Conservation (phyloP, 2,797 vertebrate species). For the Labroides dimidiatus region DNA sequence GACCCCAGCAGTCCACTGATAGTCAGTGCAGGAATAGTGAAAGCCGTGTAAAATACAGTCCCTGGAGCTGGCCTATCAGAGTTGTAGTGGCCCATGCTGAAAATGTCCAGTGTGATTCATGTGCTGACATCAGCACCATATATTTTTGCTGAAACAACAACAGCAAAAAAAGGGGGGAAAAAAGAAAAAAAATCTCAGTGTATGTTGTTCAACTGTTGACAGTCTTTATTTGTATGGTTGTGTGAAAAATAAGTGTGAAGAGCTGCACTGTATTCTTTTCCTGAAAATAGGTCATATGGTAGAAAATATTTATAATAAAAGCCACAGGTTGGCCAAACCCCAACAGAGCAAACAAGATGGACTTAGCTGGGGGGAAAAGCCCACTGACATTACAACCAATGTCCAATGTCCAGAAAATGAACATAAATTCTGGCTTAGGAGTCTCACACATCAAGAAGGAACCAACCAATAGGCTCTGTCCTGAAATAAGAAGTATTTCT, state of each 20-base stretch:
- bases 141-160: conserved; percentile 31
- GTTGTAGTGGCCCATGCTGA: conserved; percentile 22
- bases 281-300: conserved; percentile 3
- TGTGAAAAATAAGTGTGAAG: conserved; percentile 11
- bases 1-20: conserved; percentile 6
- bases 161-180: too few relatives aligned
- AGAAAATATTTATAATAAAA: neutral
- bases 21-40: conserved; percentile 11
- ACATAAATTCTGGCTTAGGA: too few relatives aligned
- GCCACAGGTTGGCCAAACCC: neutral
- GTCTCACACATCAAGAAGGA: neutral
- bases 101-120: conserved; percentile 36
- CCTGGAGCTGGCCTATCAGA: conserved; percentile 15
- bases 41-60: conserved; percentile 23
- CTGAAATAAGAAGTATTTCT: too few relatives aligned
- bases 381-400: too few relatives aligned
- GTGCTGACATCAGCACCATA: conserved; percentile 44
- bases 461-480: too few relatives aligned
- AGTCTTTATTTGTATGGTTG: neutral
- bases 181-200: neutral
- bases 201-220: conserved; percentile 9
- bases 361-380: too few relatives aligned
- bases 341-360: neutral
- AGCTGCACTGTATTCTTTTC: neutral
- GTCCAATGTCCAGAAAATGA: too few relatives aligned